A percentile compares a stretch with the other conserved stretches of the same genome.
These are phyloP conservation scores for Oncopodura yosiiana DNA, from an alignment of 1,140 invertebrate species.

Conservation along the genomic window DNA sequence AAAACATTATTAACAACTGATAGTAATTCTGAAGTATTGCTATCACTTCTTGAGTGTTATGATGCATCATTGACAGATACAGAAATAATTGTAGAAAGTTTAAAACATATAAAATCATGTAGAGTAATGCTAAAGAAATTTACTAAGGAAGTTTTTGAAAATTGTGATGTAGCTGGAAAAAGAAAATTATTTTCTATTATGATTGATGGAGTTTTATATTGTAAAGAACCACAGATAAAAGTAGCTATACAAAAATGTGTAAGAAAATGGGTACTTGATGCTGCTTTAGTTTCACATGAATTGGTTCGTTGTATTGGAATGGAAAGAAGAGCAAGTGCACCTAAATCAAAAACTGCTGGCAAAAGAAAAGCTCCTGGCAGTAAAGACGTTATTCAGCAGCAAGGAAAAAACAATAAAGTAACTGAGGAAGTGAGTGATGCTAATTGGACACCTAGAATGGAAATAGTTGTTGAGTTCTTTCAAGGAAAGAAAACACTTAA, in stretches of 20 bases:
- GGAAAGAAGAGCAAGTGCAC: conserved; percentile 32
- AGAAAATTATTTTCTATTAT: conserved; percentile 20
- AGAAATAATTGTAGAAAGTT: conserved; percentile 3
- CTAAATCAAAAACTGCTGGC: conserved; percentile 50
- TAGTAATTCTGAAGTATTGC: conserved; percentile 6
- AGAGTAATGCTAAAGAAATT: conserved; percentile 17
- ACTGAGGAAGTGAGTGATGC: not conserved
- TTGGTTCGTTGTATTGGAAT: conserved; percentile 49
- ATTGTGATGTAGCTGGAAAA: conserved; percentile 4
- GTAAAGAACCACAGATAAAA: conserved; percentile 28
- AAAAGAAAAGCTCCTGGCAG: conserved; percentile 36
- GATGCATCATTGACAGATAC: conserved; percentile 14
- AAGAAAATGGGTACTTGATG: conserved; percentile 44
- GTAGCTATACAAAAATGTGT: conserved; percentile 28
- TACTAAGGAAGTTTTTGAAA: conserved; percentile 12
- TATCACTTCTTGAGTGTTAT: conserved; percentile 22
- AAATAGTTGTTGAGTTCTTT: conserved; percentile 68
- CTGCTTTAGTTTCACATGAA: conserved; percentile 50
- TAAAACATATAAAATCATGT: conserved; percentile 8
- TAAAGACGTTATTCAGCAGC: not conserved
- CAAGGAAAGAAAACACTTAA: conserved; percentile 69
- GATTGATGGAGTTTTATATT: conserved; percentile 16
- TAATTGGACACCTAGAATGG: conserved; percentile 59
- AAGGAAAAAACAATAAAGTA: conserved; percentile 17
- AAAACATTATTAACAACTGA: conserved; percentile 2